These are phyloP conservation scores for Solea solea DNA, from an alignment of 2,113 vertebrate genomes.

Conservation along the genomic window DNA sequence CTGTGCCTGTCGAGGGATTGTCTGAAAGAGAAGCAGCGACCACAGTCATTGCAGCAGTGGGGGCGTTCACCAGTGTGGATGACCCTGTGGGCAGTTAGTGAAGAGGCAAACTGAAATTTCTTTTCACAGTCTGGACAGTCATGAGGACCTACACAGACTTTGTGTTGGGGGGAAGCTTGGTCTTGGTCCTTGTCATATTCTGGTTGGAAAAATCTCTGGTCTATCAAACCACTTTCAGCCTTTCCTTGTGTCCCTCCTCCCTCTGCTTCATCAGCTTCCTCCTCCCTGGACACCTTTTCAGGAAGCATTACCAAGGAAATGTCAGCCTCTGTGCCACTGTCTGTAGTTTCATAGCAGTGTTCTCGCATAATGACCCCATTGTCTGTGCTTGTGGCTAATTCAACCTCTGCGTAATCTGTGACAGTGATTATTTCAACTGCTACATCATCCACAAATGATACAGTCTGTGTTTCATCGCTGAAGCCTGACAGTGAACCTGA, in stretches of 20 bases:
- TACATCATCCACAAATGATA: slow-evolving; percentile 38
- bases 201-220: not conserved
- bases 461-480: slow-evolving; percentile 6
- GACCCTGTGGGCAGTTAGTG: slow-evolving; percentile 82
- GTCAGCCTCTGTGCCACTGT: not conserved
- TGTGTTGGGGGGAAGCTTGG: not conserved
- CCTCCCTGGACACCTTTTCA: slow-evolving; percentile 4
- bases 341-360: slow-evolving; percentile 24
- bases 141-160: slow-evolving; percentile 36
- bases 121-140: slow-evolving; percentile 82
- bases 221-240: not conserved
- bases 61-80: slow-evolving; percentile 78
- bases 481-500: not conserved
- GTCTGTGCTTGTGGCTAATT: slow-evolving; percentile 32
- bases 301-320: not conserved
- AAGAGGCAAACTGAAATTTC: slow-evolving; percentile 84
- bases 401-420: slow-evolving; percentile 68
- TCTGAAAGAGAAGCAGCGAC: slow-evolving; percentile 73
- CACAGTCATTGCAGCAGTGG: slow-evolving; percentile 72
- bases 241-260: slow-evolving; percentile 9
- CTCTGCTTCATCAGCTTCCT: not conserved
- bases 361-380: slow-evolving; percentile 32
- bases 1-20: slow-evolving; percentile 75
- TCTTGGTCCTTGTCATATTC: not conserved
- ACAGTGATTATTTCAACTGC: slow-evolving; percentile 57